Conservation (phyloP, 2,797 vertebrate genomes). For the Channa striata region DNA sequence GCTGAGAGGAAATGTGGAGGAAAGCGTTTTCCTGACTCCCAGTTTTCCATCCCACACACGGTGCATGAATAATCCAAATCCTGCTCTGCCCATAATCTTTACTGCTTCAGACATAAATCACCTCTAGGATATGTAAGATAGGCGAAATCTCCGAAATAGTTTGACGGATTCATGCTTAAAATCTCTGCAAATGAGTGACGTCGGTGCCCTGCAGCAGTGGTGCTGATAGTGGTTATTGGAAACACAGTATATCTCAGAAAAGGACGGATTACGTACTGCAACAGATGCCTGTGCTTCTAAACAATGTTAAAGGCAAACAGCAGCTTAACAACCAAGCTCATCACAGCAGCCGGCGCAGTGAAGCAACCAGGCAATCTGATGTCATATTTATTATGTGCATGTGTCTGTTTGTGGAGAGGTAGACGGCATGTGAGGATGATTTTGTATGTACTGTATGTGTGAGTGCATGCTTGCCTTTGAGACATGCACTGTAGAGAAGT, state of each 20-base stretch:
- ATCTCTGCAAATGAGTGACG: conserved; percentile 42
- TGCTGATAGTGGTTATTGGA: conserved; percentile 40
- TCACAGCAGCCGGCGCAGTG: conserved; percentile 71
- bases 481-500: conserved; percentile 3
- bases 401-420: conserved; percentile 8
- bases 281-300: conserved; percentile 72
- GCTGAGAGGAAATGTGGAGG: conserved; percentile 46
- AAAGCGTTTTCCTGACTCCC: conserved; percentile 43
- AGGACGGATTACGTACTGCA: conserved; percentile 64
- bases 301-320: conserved; percentile 78
- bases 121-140: conserved; percentile 48
- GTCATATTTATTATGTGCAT: conserved; percentile 35
- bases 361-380: conserved; percentile 54
- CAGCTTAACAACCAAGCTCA: conserved; percentile 78
- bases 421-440: background rate
- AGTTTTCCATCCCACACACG: conserved; percentile 43
- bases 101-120: conserved; percentile 54
- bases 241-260: conserved; percentile 35
- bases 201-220: conserved; percentile 23
- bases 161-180: conserved; percentile 37
- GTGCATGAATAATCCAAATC: conserved; percentile 68
- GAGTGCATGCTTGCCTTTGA: background rate
- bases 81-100: conserved; percentile 52
- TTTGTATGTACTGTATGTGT: background rate
- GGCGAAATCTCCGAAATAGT: conserved; percentile 54